These are phyloP conservation scores for Apoda limacodes DNA, from an alignment of 2,888 invertebrate genomes.

Conservation along the genomic window DNA sequence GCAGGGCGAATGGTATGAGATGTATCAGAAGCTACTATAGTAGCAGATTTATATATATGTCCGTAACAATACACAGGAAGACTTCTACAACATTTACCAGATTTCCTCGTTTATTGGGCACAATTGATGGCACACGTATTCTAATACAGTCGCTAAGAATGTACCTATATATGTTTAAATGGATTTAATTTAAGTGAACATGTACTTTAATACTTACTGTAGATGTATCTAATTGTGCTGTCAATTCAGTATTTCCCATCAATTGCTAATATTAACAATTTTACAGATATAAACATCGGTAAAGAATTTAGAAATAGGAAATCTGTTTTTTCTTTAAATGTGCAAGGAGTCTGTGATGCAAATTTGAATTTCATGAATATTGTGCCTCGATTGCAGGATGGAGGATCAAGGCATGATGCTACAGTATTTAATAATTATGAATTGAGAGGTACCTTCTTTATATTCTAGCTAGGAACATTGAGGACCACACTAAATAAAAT, in stretches of 20 bases:
- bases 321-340: slow-evolving; percentile 10
- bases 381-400: slow-evolving; percentile 18
- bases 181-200: too few relatives aligned
- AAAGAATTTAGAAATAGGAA: slow-evolving; percentile 13
- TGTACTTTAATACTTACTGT: too few relatives aligned
- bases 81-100: too few relatives aligned
- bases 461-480: too few relatives aligned
- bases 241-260: slow-evolving; percentile 3
- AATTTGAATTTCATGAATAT: slow-evolving; percentile 14
- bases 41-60: too few relatives aligned
- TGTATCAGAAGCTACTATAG: slow-evolving; percentile 9
- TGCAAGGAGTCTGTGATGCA: slow-evolving; percentile 15
- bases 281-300: slow-evolving; percentile 8
- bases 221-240: slow-evolving; percentile 3
- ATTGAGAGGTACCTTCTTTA: slow-evolving; percentile 3
- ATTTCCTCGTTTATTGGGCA: too few relatives aligned
- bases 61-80: too few relatives aligned
- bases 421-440: slow-evolving; percentile 13
- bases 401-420: slow-evolving; percentile 13
- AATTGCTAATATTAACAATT: too few relatives aligned
- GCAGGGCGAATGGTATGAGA: slow-evolving; percentile 15
- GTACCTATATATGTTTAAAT: too few relatives aligned
- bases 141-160: too few relatives aligned
- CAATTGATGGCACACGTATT: too few relatives aligned
- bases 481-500: too few relatives aligned